Evolutionary conservation across 2,113 vertebrate species (phyloP), one percentile per base, ranked within the genome.

Genomic region (rabbit (Oryctolagus cuniculus)): DNA sequence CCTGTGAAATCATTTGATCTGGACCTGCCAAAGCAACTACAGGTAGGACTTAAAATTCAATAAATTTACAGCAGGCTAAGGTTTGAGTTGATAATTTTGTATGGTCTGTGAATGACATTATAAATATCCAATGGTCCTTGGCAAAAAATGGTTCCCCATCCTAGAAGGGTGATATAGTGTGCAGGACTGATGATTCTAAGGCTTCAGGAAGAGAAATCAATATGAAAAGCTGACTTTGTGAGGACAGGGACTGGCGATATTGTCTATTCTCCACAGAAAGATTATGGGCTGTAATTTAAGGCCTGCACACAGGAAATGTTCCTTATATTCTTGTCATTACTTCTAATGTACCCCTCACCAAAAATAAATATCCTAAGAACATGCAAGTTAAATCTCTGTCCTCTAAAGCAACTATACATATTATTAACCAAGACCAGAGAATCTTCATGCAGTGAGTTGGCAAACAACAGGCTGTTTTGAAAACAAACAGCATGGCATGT

Each of bases 371-470:
- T 51, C 83, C 55, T 75, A 3, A 91, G 2, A 92, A 93, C 96
- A 93, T 96, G 97, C 92, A 96, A 89, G 93, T 97, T 97, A 96
- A 94, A 55, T 64, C 19, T 86, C 70, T 74, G 34, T 92, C 78
- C 15, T 91, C 63, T 58, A 74, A 3, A 7, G 5, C 64, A 3
- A 90, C 96, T 96, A 94, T 61, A 2, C 0, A 84, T 55, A 95
- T 64, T 90, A 96, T 75, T 86, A 55, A 90, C 74, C 29, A 87
- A 96, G 6, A 70, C 34, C 73, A 90, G 53, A 86, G 36, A 34
- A 94, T 29, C 64, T 84, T 96, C 98, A 98, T 98, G 98, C 98
- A 98, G 98, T 98, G 97, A 51, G 58, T 97, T 96, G 96, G 95
- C 97, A 96, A 98, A 95, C 55, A 25, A 51, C 89, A 36, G 63